Conservation (phyloP, 2,888 invertebrate species). For the Drosophila recens region DNA sequence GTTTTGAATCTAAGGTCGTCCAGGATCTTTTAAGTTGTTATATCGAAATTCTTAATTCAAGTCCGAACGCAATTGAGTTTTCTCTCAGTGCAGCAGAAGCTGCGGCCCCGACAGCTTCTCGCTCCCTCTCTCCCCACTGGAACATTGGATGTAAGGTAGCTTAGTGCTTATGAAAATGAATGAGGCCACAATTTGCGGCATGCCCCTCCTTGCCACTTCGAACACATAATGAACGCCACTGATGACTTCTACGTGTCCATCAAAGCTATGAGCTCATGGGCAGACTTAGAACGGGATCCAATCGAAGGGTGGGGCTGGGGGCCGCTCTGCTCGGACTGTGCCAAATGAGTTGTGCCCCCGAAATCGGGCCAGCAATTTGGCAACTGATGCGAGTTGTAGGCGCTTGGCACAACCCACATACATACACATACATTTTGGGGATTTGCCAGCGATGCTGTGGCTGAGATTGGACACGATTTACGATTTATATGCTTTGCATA, state of each 20-base stretch:
- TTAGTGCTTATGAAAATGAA: conserved; percentile 62
- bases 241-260: conserved; percentile 67
- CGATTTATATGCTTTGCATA: not conserved
- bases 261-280: conserved; percentile 13
- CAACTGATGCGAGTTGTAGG: conserved; percentile 31
- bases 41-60: no score
- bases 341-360: conserved; percentile 50
- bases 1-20: no score
- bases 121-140: not conserved
- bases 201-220: not conserved
- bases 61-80: no score
- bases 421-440: not conserved
- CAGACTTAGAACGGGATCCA: no score
- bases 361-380: conserved; percentile 50
- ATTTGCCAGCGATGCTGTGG: conserved; percentile 38
- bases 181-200: conserved; percentile 56
- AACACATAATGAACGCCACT: conserved; percentile 57
- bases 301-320: not conserved
- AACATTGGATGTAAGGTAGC: conserved; percentile 2
- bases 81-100: conserved; percentile 7
- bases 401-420: conserved; percentile 7
- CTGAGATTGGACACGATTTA: conserved; percentile 2
- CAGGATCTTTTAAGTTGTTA: no score
- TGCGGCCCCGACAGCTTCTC: conserved; percentile 1
- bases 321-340: not conserved